Percentiles rank a stretch among this genome's conserved stretches.
These are phyloP conservation scores for Drosophila lowei DNA, from an alignment of 1,140 invertebrate species.

Conservation along the genomic window DNA sequence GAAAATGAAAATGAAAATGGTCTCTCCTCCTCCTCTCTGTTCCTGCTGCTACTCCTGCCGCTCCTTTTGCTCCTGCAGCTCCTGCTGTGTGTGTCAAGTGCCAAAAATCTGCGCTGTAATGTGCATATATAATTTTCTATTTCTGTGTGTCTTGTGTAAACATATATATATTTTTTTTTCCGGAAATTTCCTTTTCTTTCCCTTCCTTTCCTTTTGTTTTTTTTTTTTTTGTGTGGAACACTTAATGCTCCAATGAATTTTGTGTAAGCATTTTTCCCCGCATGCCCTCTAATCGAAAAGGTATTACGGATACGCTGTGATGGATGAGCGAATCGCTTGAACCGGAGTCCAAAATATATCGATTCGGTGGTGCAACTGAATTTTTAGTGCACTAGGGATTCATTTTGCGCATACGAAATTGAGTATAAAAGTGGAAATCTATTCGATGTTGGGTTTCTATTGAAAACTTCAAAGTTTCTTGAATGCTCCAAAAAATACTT, in stretches of 20 bases:
- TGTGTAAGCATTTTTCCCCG: conserved; percentile 52
- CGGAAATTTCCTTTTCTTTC: conserved; percentile 28
- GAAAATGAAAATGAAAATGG: conserved; percentile 7
- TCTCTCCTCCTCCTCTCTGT: conserved; percentile 4
- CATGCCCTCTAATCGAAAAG: conserved; percentile 10
- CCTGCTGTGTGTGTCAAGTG: conserved; percentile 49
- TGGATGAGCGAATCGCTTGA: conserved; percentile 17
- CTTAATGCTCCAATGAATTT: conserved; percentile 72
- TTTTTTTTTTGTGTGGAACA: conserved; percentile 25
- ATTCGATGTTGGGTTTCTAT: too few species aligned
- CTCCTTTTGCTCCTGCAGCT: not conserved
- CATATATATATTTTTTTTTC: conserved; percentile 2
- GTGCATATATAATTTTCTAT: conserved; percentile 75
- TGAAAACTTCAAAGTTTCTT: too few species aligned
- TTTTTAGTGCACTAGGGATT: too few species aligned
- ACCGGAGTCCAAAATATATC: not conserved
- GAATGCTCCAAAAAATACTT: too few species aligned
- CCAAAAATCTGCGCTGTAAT: conserved; percentile 74
- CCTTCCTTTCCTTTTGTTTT: conserved; percentile 1
- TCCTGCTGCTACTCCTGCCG: conserved; percentile 1
- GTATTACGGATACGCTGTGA: conserved; percentile 33
- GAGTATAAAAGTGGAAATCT: too few species aligned
- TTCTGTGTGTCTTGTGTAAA: conserved; percentile 18
- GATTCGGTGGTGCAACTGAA: too few species aligned
- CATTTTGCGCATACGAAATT: too few species aligned